phyloP scores from a whole-genome alignment of 2,113 vertebrate species.

The Caranx ignobilis region DNA sequence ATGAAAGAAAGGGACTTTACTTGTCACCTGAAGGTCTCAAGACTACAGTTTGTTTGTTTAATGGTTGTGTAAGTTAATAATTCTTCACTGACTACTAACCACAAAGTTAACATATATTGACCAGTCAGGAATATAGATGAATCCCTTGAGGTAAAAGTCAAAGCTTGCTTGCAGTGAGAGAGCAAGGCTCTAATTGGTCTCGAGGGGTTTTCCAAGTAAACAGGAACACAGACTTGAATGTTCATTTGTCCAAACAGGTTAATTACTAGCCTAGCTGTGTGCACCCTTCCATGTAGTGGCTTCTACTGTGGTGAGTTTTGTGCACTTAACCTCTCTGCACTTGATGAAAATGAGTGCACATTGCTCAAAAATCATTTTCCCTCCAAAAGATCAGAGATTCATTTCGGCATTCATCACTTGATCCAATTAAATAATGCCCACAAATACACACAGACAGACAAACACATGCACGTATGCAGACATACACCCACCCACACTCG shows the following conservation, averaged over 20 bases:
- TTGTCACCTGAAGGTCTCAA: not conserved
- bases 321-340: constrained; percentile 22
- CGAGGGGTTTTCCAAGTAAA: constrained; percentile 67
- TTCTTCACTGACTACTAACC: constrained; percentile 40
- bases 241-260: constrained; percentile 56
- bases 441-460: not conserved
- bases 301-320: not conserved
- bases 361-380: not conserved
- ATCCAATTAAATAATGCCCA: not conserved
- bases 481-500: not conserved
- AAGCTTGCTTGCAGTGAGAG: constrained; percentile 50
- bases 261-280: constrained; percentile 43
- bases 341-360: constrained; percentile 14
- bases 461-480: not conserved
- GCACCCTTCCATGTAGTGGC: constrained; percentile 28
- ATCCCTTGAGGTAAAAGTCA: constrained; percentile 50
- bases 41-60: constrained; percentile 1
- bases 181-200: constrained; percentile 73
- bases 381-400: not conserved
- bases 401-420: not conserved
- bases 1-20: not conserved
- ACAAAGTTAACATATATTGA: constrained; percentile 65
- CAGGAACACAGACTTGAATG: constrained; percentile 62
- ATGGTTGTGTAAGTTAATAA: constrained; percentile 42
- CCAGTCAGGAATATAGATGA: constrained; percentile 52